Percentiles rank a stretch among this genome's conserved stretches.
These are phyloP conservation scores for Brachylomia viminalis DNA, from an alignment of 2,888 invertebrate species.

Conservation along the genomic window DNA sequence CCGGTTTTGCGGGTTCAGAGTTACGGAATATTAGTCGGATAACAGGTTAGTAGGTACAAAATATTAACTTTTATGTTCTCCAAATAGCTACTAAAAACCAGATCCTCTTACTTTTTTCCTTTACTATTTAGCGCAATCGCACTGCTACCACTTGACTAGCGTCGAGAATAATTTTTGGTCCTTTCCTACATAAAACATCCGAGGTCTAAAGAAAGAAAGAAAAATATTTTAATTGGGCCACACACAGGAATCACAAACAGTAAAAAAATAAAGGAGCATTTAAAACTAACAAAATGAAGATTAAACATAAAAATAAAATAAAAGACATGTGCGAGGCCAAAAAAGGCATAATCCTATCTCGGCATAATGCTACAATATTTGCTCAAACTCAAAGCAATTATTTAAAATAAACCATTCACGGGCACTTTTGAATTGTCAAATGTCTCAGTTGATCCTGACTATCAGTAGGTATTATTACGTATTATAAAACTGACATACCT, in stretches of 20 bases:
- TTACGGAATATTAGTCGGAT: slow-evolving; percentile 94
- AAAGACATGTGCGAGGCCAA: too few species aligned
- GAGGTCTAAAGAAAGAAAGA: too few species aligned
- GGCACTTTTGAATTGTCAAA: too few species aligned
- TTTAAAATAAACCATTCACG: too few species aligned
- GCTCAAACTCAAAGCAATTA: too few species aligned
- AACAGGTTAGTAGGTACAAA: slow-evolving; percentile 92
- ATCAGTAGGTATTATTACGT: neutral
- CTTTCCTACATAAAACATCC: neutral
- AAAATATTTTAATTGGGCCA: too few species aligned
- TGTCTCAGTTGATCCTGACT: neutral
- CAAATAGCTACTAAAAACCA: neutral
- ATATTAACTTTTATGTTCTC: neutral
- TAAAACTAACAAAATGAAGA: too few species aligned
- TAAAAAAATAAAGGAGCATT: too few species aligned
- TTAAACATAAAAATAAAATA: too few species aligned
- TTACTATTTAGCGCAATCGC: neutral
- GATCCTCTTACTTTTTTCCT: neutral
- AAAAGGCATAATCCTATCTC: too few species aligned
- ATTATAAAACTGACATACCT: slow-evolving; percentile 1
- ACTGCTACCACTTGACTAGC: neutral
- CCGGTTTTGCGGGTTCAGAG: slow-evolving; percentile 97
- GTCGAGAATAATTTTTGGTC: neutral
- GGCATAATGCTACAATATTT: too few species aligned
- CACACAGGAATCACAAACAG: too few species aligned